phyloP scores from a whole-genome alignment of 1,140 invertebrate species.

The Babylonia areolata region DNA sequence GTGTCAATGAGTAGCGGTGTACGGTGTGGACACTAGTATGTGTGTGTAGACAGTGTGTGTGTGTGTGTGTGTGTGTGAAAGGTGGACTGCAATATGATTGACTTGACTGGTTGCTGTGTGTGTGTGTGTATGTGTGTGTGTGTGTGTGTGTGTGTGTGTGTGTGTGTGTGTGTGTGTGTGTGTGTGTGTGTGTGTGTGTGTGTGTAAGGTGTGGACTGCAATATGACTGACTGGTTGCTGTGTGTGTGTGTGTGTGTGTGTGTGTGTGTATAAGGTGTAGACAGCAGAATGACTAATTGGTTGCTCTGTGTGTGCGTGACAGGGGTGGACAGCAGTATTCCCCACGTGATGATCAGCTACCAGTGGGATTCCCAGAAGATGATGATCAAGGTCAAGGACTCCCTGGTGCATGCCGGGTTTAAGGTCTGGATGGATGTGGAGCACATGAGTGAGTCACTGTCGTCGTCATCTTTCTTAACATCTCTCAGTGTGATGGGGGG shows the following conservation, averaged over 20 bases:
- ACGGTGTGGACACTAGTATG: too few species aligned
- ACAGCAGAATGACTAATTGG: neutral
- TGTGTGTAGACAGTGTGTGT: too few species aligned
- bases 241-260: conserved; percentile 19
- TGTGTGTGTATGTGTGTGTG: neutral
- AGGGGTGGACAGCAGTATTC: conserved; percentile 45
- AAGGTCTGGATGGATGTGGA: conserved; percentile 76
- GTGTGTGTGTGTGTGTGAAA: too few species aligned
- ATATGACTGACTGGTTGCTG: neutral
- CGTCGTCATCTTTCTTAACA: neutral
- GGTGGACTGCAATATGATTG: too few species aligned
- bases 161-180: too few species aligned
- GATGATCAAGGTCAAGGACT: conserved; percentile 69
- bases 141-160: too few species aligned
- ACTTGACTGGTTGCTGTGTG: neutral
- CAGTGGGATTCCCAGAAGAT: conserved; percentile 70
- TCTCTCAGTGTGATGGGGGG: neutral
- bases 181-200: too few species aligned
- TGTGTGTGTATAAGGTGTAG: conserved; percentile 19
- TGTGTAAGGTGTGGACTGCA: too few species aligned
- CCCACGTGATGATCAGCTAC: conserved; percentile 74
- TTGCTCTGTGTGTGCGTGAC: neutral
- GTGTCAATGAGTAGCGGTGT: too few species aligned
- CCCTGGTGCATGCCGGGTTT: conserved; percentile 66
- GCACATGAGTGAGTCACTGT: conserved; percentile 72